phyloP scores from a whole-genome alignment of 2,797 vertebrate species.

The Hydrocynus forskahlii region DNA sequence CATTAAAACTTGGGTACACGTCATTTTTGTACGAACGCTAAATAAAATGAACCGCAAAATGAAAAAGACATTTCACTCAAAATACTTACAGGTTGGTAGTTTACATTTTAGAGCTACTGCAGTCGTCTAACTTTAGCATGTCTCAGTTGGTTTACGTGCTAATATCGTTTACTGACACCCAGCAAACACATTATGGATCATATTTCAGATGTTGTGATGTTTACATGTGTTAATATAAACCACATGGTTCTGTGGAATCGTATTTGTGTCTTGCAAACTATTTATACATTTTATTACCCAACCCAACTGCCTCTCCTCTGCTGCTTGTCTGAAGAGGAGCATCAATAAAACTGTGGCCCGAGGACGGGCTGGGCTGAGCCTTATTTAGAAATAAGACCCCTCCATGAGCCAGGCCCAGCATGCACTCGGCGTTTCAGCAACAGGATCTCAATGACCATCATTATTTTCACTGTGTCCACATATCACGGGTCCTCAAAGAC shows the following conservation, averaged over 20 bases:
- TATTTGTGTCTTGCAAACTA: constrained; percentile 43
- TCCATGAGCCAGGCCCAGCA: background rate
- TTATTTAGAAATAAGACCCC: constrained; percentile 26
- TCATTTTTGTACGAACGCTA: too few species aligned
- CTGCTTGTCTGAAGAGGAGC: constrained; percentile 10
- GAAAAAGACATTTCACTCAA: background rate
- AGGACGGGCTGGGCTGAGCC: constrained; percentile 21
- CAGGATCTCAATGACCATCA: background rate
- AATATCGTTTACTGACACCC: constrained; percentile 16
- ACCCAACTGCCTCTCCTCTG: constrained; percentile 19
- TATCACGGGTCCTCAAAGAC: constrained; percentile 35
- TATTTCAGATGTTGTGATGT: constrained; percentile 42
- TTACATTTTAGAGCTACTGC: background rate
- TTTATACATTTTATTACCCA: constrained; percentile 52
- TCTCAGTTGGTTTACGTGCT: background rate
- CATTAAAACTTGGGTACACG: too few species aligned
- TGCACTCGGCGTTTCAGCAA: constrained; percentile 4
- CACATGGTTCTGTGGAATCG: constrained; percentile 34
- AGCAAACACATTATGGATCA: constrained; percentile 25
- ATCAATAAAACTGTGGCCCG: constrained; percentile 29
- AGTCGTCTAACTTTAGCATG: background rate
- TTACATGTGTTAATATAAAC: constrained; percentile 35
- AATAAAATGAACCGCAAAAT: too few species aligned
- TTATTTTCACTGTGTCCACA: constrained; percentile 26
- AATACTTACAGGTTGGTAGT: background rate